Evolutionary conservation across 2,113 vertebrate species (phyloP).

Genomic region (Galbula dea): DNA sequence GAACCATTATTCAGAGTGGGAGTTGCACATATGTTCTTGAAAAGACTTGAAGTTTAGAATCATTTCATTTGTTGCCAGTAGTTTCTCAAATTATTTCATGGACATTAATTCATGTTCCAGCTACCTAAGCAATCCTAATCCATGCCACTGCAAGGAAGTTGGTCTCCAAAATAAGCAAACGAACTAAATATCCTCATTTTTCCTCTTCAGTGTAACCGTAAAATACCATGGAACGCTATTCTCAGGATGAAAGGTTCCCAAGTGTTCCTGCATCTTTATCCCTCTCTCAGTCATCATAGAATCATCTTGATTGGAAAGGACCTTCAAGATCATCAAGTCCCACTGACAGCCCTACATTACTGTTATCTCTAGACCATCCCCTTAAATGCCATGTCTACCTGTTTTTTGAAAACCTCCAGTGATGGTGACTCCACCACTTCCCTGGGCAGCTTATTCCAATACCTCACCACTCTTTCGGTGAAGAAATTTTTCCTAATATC

Average conservation of each 20-base stretch:
- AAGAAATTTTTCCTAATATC: too few relatives aligned
- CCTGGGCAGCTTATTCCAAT: too few relatives aligned
- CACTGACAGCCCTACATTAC: too few relatives aligned
- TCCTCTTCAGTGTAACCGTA: not conserved
- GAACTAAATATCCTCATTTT: not conserved
- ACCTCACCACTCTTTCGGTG: too few relatives aligned
- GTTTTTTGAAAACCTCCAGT: too few relatives aligned
- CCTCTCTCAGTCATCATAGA: fast-evolving
- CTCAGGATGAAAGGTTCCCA: not conserved
- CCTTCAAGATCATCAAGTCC: too few relatives aligned
- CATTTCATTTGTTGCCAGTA: not conserved
- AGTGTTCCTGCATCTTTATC: not conserved
- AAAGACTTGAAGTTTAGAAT: not conserved
- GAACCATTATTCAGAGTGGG: not conserved
- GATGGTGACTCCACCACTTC: too few relatives aligned
- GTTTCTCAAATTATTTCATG: not conserved
- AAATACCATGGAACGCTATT: not conserved
- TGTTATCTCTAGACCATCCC: too few relatives aligned
- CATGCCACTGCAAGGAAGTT: not conserved
- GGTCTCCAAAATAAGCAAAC: not conserved
- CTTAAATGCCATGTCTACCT: too few relatives aligned
- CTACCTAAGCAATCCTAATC: not conserved
- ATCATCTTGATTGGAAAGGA: too few relatives aligned
- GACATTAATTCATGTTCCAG: not conserved
- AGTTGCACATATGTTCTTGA: not conserved